phyloP scores from a whole-genome alignment of 2,797 vertebrate genomes.

The Onychomys arenicola region DNA sequence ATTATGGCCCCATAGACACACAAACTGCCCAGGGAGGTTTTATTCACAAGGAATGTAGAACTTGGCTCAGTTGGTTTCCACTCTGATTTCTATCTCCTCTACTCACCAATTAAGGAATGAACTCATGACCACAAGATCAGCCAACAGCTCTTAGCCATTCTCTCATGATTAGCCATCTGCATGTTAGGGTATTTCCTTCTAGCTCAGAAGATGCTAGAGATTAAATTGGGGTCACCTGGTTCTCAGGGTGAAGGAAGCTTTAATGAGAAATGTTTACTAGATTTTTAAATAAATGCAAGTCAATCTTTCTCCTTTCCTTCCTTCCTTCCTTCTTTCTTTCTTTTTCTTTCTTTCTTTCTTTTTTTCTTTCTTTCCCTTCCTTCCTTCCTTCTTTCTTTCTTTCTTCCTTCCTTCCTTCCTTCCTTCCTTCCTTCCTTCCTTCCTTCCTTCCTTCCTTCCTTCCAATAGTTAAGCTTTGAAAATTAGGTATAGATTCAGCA shows the following conservation, averaged over 20 bases:
- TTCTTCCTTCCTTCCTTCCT: too few species aligned
- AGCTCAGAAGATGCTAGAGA: neutral
- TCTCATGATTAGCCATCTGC: neutral
- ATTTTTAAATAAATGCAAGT: conserved; percentile 23
- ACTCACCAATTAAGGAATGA: neutral
- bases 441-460: too few species aligned
- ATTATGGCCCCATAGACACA: neutral
- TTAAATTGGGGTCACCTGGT: neutral
- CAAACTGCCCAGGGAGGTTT: neutral
- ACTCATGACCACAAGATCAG: neutral
- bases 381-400: too few species aligned
- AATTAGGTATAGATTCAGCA: neutral
- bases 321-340: too few species aligned
- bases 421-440: too few species aligned
- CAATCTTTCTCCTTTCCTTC: neutral
- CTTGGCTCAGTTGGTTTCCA: neutral
- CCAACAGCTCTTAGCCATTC: neutral
- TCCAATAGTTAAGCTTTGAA: neutral
- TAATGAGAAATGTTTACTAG: neutral
- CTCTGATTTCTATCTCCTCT: neutral
- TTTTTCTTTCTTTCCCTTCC: too few species aligned
- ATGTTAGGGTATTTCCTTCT: neutral
- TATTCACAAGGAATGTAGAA: neutral
- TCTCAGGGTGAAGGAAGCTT: neutral
- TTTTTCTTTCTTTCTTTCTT: too few species aligned